Percentiles rank a stretch among this genome's conserved stretches.
phyloP scores from a whole-genome alignment of 2,113 vertebrate species.

The Catharus fuscescens region DNA sequence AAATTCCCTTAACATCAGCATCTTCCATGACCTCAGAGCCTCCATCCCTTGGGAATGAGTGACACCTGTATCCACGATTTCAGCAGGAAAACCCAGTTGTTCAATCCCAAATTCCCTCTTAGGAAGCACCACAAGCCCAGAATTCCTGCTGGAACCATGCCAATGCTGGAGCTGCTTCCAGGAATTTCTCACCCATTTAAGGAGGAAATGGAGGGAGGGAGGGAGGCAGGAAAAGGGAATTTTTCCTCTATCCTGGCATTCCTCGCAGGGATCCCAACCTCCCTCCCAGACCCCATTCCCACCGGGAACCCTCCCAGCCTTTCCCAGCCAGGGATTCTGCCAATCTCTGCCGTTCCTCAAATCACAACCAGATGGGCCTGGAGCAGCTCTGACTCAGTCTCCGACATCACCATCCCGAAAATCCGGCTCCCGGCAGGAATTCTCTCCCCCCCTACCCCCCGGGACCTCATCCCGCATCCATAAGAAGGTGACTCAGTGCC shows the following conservation, averaged over 20 bases:
- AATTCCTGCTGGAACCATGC: not conserved
- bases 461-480: not conserved
- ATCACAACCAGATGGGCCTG: slow-evolving; percentile 17
- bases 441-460: rapidly evolving
- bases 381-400: slow-evolving; percentile 20
- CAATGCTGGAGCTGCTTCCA: rapidly evolving
- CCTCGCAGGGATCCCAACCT: not conserved
- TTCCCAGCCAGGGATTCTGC: not conserved
- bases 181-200: not conserved
- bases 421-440: not conserved
- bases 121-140: not conserved
- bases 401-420: not conserved
- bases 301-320: not conserved
- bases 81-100: not conserved
- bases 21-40: not conserved
- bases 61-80: not conserved
- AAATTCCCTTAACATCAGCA: not conserved
- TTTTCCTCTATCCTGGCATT: rapidly evolving
- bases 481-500: not conserved
- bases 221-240: not conserved
- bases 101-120: not conserved
- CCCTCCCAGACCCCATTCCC: not conserved
- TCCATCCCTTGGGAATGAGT: not conserved
- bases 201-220: no score
- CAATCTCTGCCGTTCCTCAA: rapidly evolving